Percentiles rank a stretch among this genome's conserved stretches.
These are phyloP conservation scores for Apodemia duryi DNA, from an alignment of 2,888 invertebrate species.

Conservation along the genomic window DNA sequence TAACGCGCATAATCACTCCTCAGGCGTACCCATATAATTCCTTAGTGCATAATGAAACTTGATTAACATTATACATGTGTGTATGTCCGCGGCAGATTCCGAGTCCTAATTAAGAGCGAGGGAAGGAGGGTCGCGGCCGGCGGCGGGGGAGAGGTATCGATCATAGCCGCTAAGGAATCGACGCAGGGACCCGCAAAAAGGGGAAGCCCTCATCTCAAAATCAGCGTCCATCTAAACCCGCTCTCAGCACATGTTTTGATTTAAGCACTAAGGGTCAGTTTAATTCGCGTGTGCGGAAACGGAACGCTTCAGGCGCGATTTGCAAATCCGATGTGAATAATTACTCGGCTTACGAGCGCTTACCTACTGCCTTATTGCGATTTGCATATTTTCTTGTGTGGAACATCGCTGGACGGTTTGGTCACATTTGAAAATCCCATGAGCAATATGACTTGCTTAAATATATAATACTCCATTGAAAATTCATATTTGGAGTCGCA, in stretches of 20 bases:
- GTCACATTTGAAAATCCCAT: not conserved
- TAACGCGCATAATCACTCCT: conserved; percentile 76
- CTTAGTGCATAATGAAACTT: conserved; percentile 80
- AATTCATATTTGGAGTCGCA: too few relatives aligned
- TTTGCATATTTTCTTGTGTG: conserved; percentile 78
- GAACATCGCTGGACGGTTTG: conserved; percentile 39
- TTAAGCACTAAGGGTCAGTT: conserved; percentile 76
- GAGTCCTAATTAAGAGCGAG: conserved; percentile 90
- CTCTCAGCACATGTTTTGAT: conserved; percentile 77
- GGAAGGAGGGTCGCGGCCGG: conserved; percentile 72
- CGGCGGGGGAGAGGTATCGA: conserved; percentile 69
- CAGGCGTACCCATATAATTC: conserved; percentile 78
- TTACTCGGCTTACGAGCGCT: conserved; percentile 76
- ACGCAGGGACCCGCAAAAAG: conserved; percentile 77
- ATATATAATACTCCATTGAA: too few relatives aligned
- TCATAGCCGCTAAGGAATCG: conserved; percentile 78
- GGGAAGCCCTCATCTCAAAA: conserved; percentile 75
- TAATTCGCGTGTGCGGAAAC: conserved; percentile 65
- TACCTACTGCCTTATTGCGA: conserved; percentile 77
- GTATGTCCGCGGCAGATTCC: conserved; percentile 90
- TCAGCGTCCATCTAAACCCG: conserved; percentile 72
- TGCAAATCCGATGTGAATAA: conserved; percentile 78
- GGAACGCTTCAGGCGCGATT: conserved; percentile 71
- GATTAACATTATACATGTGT: conserved; percentile 74
- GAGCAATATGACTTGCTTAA: too few relatives aligned